Base-by-base conservation (phyloP, 1,140 invertebrate genomes). In the Hyles vespertilio region DNA sequence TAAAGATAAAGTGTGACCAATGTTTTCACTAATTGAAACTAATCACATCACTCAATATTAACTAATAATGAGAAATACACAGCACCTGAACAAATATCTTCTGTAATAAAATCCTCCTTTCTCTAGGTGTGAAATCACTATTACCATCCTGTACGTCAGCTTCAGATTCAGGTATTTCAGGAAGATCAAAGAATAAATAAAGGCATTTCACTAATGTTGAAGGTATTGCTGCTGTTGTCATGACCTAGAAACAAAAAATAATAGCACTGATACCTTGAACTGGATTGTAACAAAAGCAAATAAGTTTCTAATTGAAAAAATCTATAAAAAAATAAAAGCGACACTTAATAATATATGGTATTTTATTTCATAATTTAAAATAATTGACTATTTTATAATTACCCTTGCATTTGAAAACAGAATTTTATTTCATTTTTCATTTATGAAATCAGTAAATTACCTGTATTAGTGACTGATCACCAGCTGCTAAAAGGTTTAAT, bases 141-240 rank as follows among this genome's bases (percentile, higher is more conserved):
- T 91, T 92, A 48, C 91, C 86, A 82, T 92, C 92, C 72, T 95
- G 93, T 54, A 92, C 87, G 78, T 96, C 92, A 45, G 94, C 93
- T 76, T 95, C 94, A 43, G 94, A 92, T 74, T 96, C 94, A 56
- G 96, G 96, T 89, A 96, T 94, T 89, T 95, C 94, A 46, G 98
- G 98, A 50, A 99, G 90, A 91, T 99, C 98, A 89, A 99, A 99
- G 89, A 99, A 99, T 60, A 99, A 89, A 86, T 99, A 99, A 40
- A 99, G 91, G 91, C 98, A 99, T 92, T 99, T 99, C 4, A 99
- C 98, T 74, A 99, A 90, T 36, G 98, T 99, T 59, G 97, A 99
- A 44, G 98, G 98, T 64, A 99, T 94, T 22, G 97, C 95, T 51
- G 96, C 96, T 51, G 96, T 95, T 56, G 98, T 98, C 96, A 99